Base-by-base conservation (phyloP, 2,797 vertebrate genomes). In the Pelodytes ibericus region DNA sequence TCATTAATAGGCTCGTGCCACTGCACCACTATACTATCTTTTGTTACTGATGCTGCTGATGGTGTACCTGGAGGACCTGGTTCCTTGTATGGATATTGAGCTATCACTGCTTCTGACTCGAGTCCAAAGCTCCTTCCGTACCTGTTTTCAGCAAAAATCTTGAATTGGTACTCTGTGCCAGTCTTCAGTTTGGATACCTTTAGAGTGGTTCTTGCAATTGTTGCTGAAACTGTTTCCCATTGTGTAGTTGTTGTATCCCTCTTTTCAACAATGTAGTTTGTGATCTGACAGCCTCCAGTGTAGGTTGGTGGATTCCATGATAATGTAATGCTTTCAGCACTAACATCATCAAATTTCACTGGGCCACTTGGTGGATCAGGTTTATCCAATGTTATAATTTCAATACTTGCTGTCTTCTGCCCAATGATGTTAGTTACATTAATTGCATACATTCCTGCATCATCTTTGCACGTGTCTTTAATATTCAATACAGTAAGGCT, bases 51-150 rank as follows among this genome's bases (percentile, higher is more conserved):
- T 61, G 93, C 89, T 62, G 93, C 95, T 86, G 95, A 99, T 39
- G 98, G 98, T 83, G 98, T 99, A 31, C 97, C 98, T 72, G 98
- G 98, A 84, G 98, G 96, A 24, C 98, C 98, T 75, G 98, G 98
- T 82, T 96, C 96, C 91, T 92, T 97, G 85, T 97, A 99, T 71
- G 97, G 98, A 84, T 99, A 99, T 72, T 99, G 97, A 80, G 95
- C 97, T 76, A 96, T 88, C 70, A 98, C 88, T 3, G 92, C 70
- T 22, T 90, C 84, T 75, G 97, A 99, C 51, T 99, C 96, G 81
- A 99, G 82, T 51, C 91, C 96, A 88, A 96, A 96, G 87, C 98
- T 99, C 85, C 96, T 96, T 71, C 98, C 98, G 73, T 97, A 97
- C 60, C 95, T 94, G 80, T 99, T 99, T 88, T 99, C 97, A 84